Base-by-base conservation (phyloP, 2,113 vertebrate genomes). In the Rutilus rutilus region DNA sequence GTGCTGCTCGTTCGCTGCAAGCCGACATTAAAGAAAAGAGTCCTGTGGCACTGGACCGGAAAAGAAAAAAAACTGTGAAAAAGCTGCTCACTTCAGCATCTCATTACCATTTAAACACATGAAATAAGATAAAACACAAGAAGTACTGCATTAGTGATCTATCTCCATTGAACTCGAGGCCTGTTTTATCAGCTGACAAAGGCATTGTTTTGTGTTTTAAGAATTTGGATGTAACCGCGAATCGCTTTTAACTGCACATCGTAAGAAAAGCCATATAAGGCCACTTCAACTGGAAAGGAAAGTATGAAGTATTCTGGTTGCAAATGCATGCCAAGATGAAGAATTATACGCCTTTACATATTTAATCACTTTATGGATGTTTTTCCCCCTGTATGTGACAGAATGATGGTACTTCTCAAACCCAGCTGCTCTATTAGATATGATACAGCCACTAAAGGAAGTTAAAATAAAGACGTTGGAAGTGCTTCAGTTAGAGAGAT, bases 41-140 rank as follows among this genome's bases (percentile, higher is more conserved):
- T 78, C 50, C 25, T 33, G 17, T 57, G 50, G 45, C 75, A 33
- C 84, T 62, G 57, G 86, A 89, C 89, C 83, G 69, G 83, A 78
- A 88, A 86, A 33, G 33, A 67, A 30, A 76, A 76, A 54, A 92
- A 90, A 94, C 92, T 94, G 92, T 93, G 92, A 93, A 91, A 80
- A 88, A 39, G 64, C 78, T 73, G 42, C 83, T 75, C 27, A 69
- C 82, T 84, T 64, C 7, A 50, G 64, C 86, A 74, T 77, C 83
- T 47, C 65, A 69, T 47, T 15, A 39, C 25, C 23, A 59, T 69
- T 86, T 64, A 77, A 78, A 59, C 8, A 23, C 76, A 15, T 4
- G 7, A 33, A 59, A 78, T 59, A 11, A 11, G 75, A 36, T 36
- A 3, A 78, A 78, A 59, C 5, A 23, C 17, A 6, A 78, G 8